A percentile compares a stretch with the other conserved stretches of the same genome.
Conservation (phyloP, 2,113 vertebrate species). For the Cynopterus brachyotis region DNA sequence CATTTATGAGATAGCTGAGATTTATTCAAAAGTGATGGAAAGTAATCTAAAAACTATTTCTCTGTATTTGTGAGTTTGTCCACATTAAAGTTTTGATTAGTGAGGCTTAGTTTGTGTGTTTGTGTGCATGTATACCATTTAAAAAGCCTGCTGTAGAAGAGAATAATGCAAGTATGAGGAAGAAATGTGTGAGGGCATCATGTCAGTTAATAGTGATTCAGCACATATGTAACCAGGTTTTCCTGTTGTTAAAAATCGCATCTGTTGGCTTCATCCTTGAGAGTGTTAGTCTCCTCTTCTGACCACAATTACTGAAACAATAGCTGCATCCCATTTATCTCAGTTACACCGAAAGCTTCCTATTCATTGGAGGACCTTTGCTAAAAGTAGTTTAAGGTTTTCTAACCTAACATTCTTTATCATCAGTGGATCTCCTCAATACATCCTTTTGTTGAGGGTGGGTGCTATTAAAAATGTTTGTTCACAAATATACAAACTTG, state of each 20-base stretch:
- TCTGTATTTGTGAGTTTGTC: neutral
- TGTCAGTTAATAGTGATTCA: neutral
- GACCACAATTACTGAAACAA: neutral
- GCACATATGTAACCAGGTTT: neutral
- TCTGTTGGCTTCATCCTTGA: neutral
- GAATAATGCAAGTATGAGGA: neutral
- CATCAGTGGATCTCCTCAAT: neutral
- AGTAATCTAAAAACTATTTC: neutral
- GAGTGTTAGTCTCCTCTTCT: neutral
- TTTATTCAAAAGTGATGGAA: neutral
- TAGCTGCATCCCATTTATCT: neutral
- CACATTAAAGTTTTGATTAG: neutral
- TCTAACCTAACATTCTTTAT: neutral
- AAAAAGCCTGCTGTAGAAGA: neutral
- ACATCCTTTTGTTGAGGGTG: neutral
- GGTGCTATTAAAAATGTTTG: neutral
- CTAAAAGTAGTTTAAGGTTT: neutral
- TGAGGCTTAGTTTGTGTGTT: neutral
- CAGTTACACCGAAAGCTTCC: fast-evolving
- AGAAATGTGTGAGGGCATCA: neutral
- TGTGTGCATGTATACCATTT: neutral
- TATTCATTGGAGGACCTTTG: neutral
- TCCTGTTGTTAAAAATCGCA: neutral
- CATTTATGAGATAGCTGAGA: neutral
- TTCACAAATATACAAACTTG: neutral